Base-by-base conservation (phyloP, 2,113 vertebrate species). In the Alces alces region DNA sequence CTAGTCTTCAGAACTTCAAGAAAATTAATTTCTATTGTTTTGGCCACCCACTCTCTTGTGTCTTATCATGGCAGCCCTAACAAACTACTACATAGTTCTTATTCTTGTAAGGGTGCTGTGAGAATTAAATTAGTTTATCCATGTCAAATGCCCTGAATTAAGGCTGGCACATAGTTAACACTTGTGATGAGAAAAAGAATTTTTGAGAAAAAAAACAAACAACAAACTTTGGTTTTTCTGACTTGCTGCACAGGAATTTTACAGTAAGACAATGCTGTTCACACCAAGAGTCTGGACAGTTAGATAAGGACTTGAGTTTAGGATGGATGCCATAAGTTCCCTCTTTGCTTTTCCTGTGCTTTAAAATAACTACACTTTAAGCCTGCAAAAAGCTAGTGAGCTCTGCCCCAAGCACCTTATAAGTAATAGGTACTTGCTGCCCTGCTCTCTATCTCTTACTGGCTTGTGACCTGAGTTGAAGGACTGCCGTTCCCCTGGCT, bases 91-190 rank as follows among this genome's bases (percentile, higher is more conserved):
- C 5, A 57, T 39, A 73, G 8, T 45, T 87, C 1, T 73, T 83
- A 92, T 64, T 21, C 33, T 91, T 89, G 4, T 79, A 87, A 88
- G 28, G 58, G 28, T 93, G 57, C 28, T 85, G 11, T 80, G 13
- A 82, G 5, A 79, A 83, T 83, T 91, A 94, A 66, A 83, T 23
- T 55, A 79, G n/a, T 61, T 93, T 89, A 89, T 91, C 6, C 23
- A 84, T 30, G n/a, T 57, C 83, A 83, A 93, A 92, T 87, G 33
- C 8, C 55, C 47, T 4, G 70, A 88, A 85, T 92, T 76, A 92
- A 95, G 93, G n/a, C 88, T 97, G 96, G 86, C 88, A 85, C 70
- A 97, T 96, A 97, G 17, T 25, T 97, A 97, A 95, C 84, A 97
- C 21, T 55, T 83, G 80, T 55, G 52, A 83, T 83, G 52, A 27